phyloP scores from a whole-genome alignment of 2,113 vertebrate species.

The Abramis brama region DNA sequence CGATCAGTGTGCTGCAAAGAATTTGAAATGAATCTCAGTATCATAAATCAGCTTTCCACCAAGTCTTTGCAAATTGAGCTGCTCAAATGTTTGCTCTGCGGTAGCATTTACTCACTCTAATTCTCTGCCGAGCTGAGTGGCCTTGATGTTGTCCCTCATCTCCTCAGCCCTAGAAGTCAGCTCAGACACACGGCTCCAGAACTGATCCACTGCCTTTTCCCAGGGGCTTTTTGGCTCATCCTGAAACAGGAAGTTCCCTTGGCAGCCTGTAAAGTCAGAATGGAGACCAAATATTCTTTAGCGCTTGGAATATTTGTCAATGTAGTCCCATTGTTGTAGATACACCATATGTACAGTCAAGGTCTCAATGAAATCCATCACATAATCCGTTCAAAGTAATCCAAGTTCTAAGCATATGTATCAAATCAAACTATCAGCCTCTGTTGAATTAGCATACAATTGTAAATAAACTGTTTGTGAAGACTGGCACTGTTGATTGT shows the following conservation, averaged over 20 bases:
- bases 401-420: background rate
- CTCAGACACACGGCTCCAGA: constrained; percentile 65
- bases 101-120: constrained; percentile 76
- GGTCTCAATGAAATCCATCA: background rate
- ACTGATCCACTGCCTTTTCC: constrained; percentile 67
- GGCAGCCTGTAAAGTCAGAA: constrained; percentile 66
- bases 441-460: too few species aligned
- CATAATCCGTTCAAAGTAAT: background rate
- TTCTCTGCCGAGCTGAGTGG: constrained; percentile 70
- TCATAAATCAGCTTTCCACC: background rate
- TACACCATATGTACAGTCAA: background rate
- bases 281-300: background rate
- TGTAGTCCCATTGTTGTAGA: background rate
- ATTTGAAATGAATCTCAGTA: background rate
- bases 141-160: constrained; percentile 57
- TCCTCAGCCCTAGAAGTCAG: constrained; percentile 62
- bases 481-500: background rate
- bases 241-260: constrained; percentile 57
- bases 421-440: too few species aligned
- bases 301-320: background rate
- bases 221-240: constrained; percentile 54
- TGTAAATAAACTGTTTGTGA: background rate
- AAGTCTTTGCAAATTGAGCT: too few species aligned
- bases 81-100: background rate
- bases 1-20: constrained; percentile 71